Percentiles rank a stretch among this genome's conserved stretches.
phyloP scores from a whole-genome alignment of 23 tunicate genomes.

The Aplidium turbinatum region DNA sequence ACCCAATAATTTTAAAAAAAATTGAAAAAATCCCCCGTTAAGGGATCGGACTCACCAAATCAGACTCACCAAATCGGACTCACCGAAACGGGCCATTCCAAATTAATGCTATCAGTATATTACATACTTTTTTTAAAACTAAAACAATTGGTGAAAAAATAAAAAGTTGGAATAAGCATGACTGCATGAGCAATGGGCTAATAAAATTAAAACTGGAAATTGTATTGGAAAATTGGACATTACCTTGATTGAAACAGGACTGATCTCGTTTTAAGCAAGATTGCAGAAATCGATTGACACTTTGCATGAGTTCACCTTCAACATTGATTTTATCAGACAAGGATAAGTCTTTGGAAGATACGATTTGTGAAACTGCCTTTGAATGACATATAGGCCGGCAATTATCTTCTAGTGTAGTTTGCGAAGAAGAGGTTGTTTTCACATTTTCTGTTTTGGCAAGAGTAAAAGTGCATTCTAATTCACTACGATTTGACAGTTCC shows the following conservation, averaged over 20 bases:
- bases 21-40: no score
- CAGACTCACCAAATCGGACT: no score
- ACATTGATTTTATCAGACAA: constrained; percentile 15
- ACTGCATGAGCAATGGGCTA: no score
- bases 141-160: no score
- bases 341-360: not conserved
- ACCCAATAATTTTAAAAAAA: no score
- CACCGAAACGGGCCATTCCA: no score
- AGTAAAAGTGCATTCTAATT: constrained; percentile 86
- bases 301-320: constrained; percentile 51
- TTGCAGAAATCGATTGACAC: constrained; percentile 62
- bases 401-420: not conserved
- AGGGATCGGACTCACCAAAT: no score
- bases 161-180: no score
- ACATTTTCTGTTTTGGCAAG: constrained; percentile 48
- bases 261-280: constrained; percentile 51
- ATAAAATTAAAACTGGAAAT: no score
- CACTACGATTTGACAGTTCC: constrained; percentile 86
- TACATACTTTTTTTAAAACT: no score
- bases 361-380: constrained; percentile 1
- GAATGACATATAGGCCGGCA: constrained; percentile 56
- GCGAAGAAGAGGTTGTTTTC: constrained; percentile 8
- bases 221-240: no score
- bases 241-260: constrained; percentile 23
- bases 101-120: no score